A percentile compares a stretch with the other conserved stretches of the same genome.
Evolutionary conservation across 2,797 vertebrate genomes (phyloP).

Genomic region (Eulemur rubriventer): DNA sequence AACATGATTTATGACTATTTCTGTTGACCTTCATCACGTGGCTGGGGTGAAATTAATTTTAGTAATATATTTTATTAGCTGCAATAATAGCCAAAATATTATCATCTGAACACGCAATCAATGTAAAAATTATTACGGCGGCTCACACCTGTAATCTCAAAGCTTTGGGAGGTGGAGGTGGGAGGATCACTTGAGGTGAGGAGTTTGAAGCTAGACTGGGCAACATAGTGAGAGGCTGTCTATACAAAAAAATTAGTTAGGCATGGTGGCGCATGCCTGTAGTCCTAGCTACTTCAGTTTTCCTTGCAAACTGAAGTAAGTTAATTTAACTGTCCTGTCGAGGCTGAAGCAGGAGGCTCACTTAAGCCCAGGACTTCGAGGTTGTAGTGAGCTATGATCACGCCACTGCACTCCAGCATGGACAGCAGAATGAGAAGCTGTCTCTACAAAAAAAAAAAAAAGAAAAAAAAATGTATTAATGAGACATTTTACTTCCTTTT

Average conservation of each 20-base stretch:
- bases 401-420: background rate
- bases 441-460: background rate
- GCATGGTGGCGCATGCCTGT: background rate
- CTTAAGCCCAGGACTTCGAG: background rate
- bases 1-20: background rate
- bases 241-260: background rate
- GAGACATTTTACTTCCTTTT: background rate
- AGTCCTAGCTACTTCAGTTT: background rate
- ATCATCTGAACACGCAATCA: background rate
- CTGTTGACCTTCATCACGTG: background rate
- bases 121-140: background rate
- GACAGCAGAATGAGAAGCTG: background rate
- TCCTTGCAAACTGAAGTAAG: too few relatives aligned
- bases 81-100: background rate
- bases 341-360: background rate
- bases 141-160: background rate
- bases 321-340: too few relatives aligned
- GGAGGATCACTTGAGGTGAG: background rate
- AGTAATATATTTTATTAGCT: background rate
- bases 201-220: background rate
- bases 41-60: background rate
- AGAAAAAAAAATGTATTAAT: background rate
- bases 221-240: background rate
- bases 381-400: background rate
- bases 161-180: background rate